Base-by-base conservation (phyloP, 2,888 invertebrate species). In the Spilarctia lutea region DNA sequence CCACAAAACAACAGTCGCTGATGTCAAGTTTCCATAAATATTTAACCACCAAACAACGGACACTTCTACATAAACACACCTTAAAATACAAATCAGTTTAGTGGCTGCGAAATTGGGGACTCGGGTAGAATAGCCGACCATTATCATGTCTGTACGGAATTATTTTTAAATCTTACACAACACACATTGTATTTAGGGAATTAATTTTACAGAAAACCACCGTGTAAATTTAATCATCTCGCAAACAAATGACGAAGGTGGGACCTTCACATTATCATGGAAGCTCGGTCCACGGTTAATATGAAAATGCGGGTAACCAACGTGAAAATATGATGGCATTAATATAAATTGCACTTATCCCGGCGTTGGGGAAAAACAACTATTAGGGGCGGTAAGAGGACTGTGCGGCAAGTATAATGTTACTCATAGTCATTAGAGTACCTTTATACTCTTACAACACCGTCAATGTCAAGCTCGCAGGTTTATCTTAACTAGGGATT, bases 331-430 rank as follows among this genome's bases (percentile, higher is more conserved):
- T 94, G 92, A 93, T 88, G 91, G 88, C 91, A 93, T 94, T 94
- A 94, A 95, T 94, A 94, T 93, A 94, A 94, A 94, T 94, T 94
- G 93, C 92, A 93, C 94, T 93, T 93, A 92, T 92, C 87, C 83
- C 81, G 81, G 82, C 85, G 89, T 83, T 84, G 84, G 86, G 89
- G 91, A 90, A 93, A 93, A 94, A 92, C 91, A 91, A 92, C 92
- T 92, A 91, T 87, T 88, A 88, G 81, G 76, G 77, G 76, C 73
- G 81, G 79, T 82, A 77, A 81, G 80, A 78, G 81, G 75, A 79
- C 79, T 77, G 82, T 83, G 75, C 73, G 79, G 73, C 75, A 75
- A 77, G 72, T 75, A 81, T 80, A 83, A 86, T 85, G 84, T 78
- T 82, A 80, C 78, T 81, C 80, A 80, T 85, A 79, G 83, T 72